Percentiles rank a stretch among this genome's conserved stretches.
These are phyloP conservation scores for Drosophila elegans DNA, from an alignment of 1,140 invertebrate genomes.

Conservation along the genomic window DNA sequence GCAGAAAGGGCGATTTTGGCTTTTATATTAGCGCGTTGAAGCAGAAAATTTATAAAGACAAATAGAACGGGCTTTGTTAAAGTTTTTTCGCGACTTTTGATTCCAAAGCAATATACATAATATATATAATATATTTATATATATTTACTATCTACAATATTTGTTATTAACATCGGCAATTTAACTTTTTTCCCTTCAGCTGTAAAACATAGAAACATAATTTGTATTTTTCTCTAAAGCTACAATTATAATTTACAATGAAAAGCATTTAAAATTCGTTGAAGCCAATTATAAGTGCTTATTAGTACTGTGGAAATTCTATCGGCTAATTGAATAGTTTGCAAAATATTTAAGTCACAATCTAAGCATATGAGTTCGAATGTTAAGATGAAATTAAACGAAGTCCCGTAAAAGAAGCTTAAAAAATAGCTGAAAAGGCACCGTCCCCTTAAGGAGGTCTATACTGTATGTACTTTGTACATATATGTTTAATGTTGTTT, in stretches of 20 bases:
- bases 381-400: not conserved
- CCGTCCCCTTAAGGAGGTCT: not conserved
- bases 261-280: not conserved
- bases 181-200: no score
- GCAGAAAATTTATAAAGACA: slow-evolving; percentile 45
- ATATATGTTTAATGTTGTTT: slow-evolving; percentile 36
- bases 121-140: no score
- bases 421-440: slow-evolving; percentile 11
- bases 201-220: no score
- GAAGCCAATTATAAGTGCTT: not conserved
- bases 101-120: not conserved
- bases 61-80: not conserved
- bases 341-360: not conserved
- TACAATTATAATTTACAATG: not conserved
- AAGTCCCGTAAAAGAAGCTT: slow-evolving; percentile 13
- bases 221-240: not conserved
- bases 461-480: slow-evolving; percentile 8
- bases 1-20: slow-evolving; percentile 2
- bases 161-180: no score
- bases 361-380: not conserved
- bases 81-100: not conserved
- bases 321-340: not conserved
- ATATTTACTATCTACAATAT: no score
- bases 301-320: not conserved
- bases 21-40: slow-evolving; percentile 61